Percentiles rank a stretch among this genome's conserved stretches.
These are phyloP conservation scores for Branchinecta lindahli DNA, from an alignment of 1,140 invertebrate genomes.

Conservation along the genomic window DNA sequence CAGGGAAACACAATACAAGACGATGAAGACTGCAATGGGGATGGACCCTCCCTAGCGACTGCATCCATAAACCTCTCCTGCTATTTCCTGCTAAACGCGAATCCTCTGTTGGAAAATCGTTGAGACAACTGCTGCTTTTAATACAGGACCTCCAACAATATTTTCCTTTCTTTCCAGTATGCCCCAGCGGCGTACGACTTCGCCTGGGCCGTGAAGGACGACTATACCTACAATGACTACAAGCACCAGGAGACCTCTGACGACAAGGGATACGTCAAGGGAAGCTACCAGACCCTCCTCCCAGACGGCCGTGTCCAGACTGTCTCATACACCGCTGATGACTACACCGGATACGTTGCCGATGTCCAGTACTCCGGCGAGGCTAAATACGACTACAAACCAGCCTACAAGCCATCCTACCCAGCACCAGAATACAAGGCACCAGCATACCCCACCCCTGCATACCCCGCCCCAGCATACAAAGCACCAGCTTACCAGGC, in stretches of 20 bases:
- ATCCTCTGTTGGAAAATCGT: too few species aligned
- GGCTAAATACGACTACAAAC: constrained; percentile 19
- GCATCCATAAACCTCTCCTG: too few species aligned
- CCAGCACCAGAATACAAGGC: constrained; percentile 15
- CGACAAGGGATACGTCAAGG: constrained; percentile 40
- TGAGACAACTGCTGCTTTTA: too few species aligned
- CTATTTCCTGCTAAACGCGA: too few species aligned
- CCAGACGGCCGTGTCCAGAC: constrained; percentile 45
- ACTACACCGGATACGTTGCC: constrained; percentile 23
- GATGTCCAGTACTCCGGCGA: constrained; percentile 23
- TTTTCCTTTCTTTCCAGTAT: background rate
- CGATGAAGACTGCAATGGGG: too few species aligned
- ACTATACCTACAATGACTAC: constrained; percentile 49
- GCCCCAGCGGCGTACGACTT: constrained; percentile 43
- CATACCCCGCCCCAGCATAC: constrained; percentile 16
- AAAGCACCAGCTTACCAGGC: constrained; percentile 13
- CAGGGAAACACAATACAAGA: too few species aligned
- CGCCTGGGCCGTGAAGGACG: constrained; percentile 52
- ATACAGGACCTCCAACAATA: too few species aligned
- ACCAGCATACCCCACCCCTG: constrained; percentile 14
- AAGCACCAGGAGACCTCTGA: constrained; percentile 48
- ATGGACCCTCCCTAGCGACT: too few species aligned
- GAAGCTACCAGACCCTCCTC: constrained; percentile 54
- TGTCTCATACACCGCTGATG: constrained; percentile 22
- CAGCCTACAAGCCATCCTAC: constrained; percentile 21